A percentile compares a stretch with the other conserved stretches of the same genome.
phyloP scores from a whole-genome alignment of 2,888 invertebrate species.

The Dioctria rufipes region DNA sequence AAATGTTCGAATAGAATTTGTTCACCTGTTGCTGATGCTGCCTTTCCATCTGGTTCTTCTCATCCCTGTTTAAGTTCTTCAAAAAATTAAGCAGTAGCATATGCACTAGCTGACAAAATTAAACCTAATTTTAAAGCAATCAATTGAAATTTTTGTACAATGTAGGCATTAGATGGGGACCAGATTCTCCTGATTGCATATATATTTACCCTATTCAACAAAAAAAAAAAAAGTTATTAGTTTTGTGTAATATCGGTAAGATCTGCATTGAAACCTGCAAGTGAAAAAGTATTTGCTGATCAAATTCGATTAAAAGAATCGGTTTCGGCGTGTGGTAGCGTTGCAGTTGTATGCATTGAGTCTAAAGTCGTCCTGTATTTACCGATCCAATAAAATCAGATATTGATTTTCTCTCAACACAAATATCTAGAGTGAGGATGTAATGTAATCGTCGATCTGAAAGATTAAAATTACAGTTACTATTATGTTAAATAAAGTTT shows the following conservation, averaged over 20 bases:
- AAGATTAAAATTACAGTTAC: slow-evolving; percentile 57
- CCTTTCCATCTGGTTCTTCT: slow-evolving; percentile 83
- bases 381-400: slow-evolving; percentile 97
- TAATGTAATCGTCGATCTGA: slow-evolving; percentile 99
- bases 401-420: slow-evolving; percentile 96
- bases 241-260: background rate
- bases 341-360: slow-evolving; percentile 95
- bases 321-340: slow-evolving; percentile 90
- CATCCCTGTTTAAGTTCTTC: slow-evolving; percentile 93
- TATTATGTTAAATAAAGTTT: too few species aligned
- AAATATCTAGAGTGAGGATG: slow-evolving; percentile 95
- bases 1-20: slow-evolving; percentile 80
- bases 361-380: slow-evolving; percentile 94
- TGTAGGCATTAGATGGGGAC: slow-evolving; percentile 77
- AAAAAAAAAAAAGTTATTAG: background rate
- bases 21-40: slow-evolving; percentile 79
- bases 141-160: slow-evolving; percentile 89
- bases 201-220: slow-evolving; percentile 78
- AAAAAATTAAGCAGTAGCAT: slow-evolving; percentile 96
- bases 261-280: slow-evolving; percentile 77
- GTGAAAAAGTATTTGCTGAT: slow-evolving; percentile 92
- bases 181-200: slow-evolving; percentile 82
- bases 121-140: slow-evolving; percentile 91
- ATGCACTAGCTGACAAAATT: slow-evolving; percentile 97
- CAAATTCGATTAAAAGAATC: slow-evolving; percentile 95